These are phyloP conservation scores for Paratrypauchen microcephalus DNA, from an alignment of 2,797 vertebrate genomes.

Conservation along the genomic window DNA sequence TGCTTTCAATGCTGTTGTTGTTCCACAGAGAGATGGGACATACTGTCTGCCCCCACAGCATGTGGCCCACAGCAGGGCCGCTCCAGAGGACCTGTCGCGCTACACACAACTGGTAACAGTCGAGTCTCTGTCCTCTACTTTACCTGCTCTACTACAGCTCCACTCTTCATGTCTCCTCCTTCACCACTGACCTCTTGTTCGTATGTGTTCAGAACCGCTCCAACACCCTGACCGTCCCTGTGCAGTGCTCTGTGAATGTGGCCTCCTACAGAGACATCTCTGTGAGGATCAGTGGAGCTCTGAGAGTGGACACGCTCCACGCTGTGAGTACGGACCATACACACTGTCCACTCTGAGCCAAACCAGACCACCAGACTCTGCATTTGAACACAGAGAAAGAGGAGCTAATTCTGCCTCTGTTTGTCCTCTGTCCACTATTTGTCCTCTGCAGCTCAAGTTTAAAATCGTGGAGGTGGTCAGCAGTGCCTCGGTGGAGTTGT, in stretches of 20 bases:
- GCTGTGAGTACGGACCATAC: conserved; percentile 76
- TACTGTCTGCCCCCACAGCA: conserved; percentile 77
- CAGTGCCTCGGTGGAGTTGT: conserved; percentile 82
- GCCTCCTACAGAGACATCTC: conserved; percentile 80
- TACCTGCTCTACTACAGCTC: background rate
- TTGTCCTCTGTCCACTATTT: background rate
- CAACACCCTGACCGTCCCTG: conserved; percentile 84
- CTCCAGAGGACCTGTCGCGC: conserved; percentile 83
- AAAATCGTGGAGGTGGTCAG: conserved; percentile 85
- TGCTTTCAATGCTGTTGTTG: no score
- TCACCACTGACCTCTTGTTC: background rate
- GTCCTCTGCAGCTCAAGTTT: conserved; percentile 86
- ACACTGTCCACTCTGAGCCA: no score
- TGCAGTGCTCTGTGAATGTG: conserved; percentile 84
- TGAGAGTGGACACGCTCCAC: conserved; percentile 85
- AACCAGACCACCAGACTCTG: no score
- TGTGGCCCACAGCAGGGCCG: conserved; percentile 74
- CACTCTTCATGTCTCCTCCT: no score
- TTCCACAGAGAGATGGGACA: conserved; percentile 73
- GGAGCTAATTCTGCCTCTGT: no score
- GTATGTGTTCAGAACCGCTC: conserved; percentile 82
- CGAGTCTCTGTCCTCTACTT: background rate
- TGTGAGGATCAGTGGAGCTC: conserved; percentile 79
- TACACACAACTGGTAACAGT: conserved; percentile 84
- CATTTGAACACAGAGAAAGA: no score